A percentile compares a stretch with the other conserved stretches of the same genome.
phyloP scores from a whole-genome alignment of 1,140 invertebrate species.

The Achatina immaculata region DNA sequence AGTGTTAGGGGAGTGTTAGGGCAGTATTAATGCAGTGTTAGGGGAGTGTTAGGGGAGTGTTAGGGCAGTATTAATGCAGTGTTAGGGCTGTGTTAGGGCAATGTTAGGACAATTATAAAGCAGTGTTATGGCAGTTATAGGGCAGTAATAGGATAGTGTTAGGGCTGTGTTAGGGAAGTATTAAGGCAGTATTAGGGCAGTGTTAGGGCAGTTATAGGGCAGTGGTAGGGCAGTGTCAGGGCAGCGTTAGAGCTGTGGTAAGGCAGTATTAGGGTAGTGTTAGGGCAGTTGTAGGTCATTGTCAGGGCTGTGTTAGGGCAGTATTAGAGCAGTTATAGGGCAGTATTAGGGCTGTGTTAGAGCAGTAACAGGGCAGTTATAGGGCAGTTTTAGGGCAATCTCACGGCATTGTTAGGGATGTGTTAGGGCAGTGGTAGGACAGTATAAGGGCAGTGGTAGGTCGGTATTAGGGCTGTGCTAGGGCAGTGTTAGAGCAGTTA shows the following conservation, averaged over 20 bases:
- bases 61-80: not conserved
- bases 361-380: no score
- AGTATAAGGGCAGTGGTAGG: not conserved
- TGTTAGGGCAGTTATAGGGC: not conserved
- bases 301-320: no score
- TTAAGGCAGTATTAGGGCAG: not conserved
- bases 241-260: no score
- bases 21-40: not conserved
- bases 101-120: not conserved
- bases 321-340: no score
- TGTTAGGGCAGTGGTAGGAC: not conserved
- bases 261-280: no score
- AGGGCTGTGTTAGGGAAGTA: not conserved
- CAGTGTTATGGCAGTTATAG: not conserved
- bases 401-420: no score
- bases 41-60: not conserved
- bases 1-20: not conserved
- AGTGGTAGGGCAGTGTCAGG: not conserved
- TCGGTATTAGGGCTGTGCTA: not conserved
- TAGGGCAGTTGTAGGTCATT: no score
- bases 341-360: no score
- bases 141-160: not conserved
- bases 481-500: not conserved
- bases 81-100: not conserved
- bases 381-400: no score